Conservation (phyloP, 2,797 vertebrate genomes). For the Acridotheres tristis region DNA sequence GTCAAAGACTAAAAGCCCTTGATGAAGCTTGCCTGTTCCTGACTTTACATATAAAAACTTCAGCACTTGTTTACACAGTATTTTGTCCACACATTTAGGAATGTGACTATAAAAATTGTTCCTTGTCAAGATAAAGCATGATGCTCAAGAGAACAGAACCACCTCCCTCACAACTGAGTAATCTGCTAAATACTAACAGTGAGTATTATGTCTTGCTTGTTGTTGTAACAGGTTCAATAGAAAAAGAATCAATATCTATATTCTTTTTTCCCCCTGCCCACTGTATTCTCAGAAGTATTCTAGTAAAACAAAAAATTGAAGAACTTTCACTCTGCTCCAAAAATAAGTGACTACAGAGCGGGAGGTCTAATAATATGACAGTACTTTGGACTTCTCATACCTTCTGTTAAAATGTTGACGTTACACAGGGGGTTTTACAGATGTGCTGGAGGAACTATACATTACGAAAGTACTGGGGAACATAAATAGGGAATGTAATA, state of each 20-base stretch:
- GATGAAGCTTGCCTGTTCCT: neutral
- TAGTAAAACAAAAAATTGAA: neutral
- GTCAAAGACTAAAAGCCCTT: neutral
- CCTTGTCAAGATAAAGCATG: neutral
- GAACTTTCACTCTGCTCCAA: neutral
- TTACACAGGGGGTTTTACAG: neutral
- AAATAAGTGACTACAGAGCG: neutral
- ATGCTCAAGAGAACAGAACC: neutral
- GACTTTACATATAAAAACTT: neutral
- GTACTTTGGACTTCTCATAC: neutral
- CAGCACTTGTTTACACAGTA: neutral
- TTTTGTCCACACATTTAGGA: neutral
- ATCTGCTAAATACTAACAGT: neutral
- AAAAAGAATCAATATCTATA: neutral
- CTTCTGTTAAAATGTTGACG: neutral
- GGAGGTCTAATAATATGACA: neutral
- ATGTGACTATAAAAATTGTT: neutral
- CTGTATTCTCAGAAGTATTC: neutral
- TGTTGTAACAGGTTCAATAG: neutral
- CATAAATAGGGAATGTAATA: neutral
- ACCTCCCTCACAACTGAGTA: neutral
- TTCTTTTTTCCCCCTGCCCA: neutral
- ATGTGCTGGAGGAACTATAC: neutral
- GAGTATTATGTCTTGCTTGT: neutral
- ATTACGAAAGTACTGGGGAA: neutral